These are phyloP conservation scores for Clinocottus analis DNA, from an alignment of 2,113 vertebrate species.

Conservation along the genomic window DNA sequence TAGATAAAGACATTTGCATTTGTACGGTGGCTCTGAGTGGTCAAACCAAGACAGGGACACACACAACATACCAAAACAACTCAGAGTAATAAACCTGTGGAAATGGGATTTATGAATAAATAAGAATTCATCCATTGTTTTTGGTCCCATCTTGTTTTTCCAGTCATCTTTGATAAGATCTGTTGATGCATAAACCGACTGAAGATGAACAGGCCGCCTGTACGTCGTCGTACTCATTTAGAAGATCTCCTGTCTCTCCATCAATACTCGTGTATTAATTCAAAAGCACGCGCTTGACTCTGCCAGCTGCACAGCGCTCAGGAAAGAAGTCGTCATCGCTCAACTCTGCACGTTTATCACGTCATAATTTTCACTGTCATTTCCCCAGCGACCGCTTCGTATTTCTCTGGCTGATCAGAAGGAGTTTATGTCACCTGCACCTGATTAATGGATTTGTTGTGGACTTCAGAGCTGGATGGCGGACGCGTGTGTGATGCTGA, in stretches of 20 bases:
- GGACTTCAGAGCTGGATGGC: constrained; percentile 56
- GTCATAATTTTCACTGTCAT: constrained; percentile 39
- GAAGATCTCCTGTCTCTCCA: not conserved
- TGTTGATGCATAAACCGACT: not conserved
- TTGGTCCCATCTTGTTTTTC: not conserved
- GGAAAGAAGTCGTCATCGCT: not conserved
- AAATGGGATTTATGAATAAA: not conserved
- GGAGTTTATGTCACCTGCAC: constrained; percentile 16
- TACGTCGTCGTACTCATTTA: too few relatives aligned
- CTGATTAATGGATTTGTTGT: constrained; percentile 73
- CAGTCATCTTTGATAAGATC: too few relatives aligned
- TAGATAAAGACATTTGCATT: too few relatives aligned
- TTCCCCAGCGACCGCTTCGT: constrained; percentile 35
- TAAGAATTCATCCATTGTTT: not conserved
- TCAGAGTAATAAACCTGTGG: not conserved
- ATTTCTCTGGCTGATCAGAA: constrained; percentile 61
- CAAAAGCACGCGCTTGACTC: not conserved
- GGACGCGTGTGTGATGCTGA: constrained; percentile 58
- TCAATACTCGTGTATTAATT: not conserved
- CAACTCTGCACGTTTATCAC: constrained; percentile 25
- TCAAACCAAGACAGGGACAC: not conserved
- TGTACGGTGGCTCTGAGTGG: too few relatives aligned
- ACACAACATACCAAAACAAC: not conserved
- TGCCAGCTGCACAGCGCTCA: not conserved
- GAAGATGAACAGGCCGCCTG: not conserved